These are phyloP conservation scores for Zhuqinia jingwanae DNA, from an alignment of 2,888 invertebrate genomes.

Conservation along the genomic window DNA sequence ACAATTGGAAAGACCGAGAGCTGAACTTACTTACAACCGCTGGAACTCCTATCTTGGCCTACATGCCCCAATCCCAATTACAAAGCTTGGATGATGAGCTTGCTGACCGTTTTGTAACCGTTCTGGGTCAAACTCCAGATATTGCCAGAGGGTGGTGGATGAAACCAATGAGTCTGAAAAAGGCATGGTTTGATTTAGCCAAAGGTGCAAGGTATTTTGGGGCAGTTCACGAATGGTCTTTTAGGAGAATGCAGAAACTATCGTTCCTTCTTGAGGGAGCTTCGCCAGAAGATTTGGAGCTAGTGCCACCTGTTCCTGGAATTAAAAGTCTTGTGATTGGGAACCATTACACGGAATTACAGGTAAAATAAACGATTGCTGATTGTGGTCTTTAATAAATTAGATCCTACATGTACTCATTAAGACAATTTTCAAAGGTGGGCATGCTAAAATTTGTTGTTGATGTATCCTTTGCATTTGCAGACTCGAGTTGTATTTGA, in stretches of 20 bases:
- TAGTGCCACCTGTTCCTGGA: conserved; percentile 71
- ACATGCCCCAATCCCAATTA: conserved; percentile 65
- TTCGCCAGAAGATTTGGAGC: conserved; percentile 71
- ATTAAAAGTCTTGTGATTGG: conserved; percentile 73
- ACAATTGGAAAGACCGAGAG: conserved; percentile 72
- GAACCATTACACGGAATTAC: conserved; percentile 73
- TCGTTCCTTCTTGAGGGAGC: conserved; percentile 75
- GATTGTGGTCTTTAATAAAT: too few species aligned
- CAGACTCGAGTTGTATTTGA: conserved; percentile 73
- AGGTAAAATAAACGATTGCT: conserved; percentile 52
- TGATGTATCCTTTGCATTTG: neutral
- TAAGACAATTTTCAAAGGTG: too few species aligned
- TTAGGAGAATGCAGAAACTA: conserved; percentile 73
- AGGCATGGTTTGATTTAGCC: conserved; percentile 74
- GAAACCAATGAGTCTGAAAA: conserved; percentile 74
- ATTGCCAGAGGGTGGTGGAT: conserved; percentile 73
- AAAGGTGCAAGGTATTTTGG: conserved; percentile 76
- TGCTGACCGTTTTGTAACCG: conserved; percentile 71
- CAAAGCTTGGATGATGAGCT: conserved; percentile 73
- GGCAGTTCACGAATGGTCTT: conserved; percentile 75
- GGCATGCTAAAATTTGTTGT: too few species aligned
- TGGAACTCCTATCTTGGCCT: conserved; percentile 70
- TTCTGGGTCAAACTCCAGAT: conserved; percentile 71
- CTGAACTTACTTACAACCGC: conserved; percentile 69
- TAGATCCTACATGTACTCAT: too few species aligned